phyloP scores from a whole-genome alignment of 1,140 invertebrate species.

The Acyrthosiphon pisum region DNA sequence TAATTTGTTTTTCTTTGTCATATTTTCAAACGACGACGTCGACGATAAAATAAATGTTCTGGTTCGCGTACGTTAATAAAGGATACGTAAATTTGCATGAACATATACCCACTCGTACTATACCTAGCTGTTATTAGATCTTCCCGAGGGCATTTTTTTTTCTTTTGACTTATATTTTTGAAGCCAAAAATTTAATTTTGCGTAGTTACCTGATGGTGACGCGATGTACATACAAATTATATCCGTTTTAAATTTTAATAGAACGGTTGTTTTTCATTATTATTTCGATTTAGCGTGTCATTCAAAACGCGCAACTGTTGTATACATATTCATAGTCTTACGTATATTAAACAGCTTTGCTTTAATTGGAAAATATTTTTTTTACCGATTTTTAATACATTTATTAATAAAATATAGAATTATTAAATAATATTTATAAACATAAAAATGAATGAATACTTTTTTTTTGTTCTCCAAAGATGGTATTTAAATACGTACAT shows the following conservation, averaged over 20 bases:
- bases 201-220: neutral
- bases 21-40: neutral
- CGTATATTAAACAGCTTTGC: neutral
- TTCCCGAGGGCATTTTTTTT: neutral
- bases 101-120: neutral
- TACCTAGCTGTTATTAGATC: neutral
- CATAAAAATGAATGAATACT: neutral
- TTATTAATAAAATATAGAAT: neutral
- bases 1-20: constrained; percentile 12
- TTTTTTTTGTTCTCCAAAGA: neutral
- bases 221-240: neutral
- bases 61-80: neutral
- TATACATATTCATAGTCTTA: neutral
- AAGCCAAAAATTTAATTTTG: neutral
- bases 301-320: neutral
- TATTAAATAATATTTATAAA: neutral
- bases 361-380: neutral
- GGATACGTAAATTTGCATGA: neutral
- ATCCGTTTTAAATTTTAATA: neutral
- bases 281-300: constrained; percentile 3
- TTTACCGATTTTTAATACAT: neutral
- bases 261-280: neutral
- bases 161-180: constrained; percentile 17
- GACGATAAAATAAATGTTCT: neutral
- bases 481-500: neutral